Percentiles rank a stretch among this genome's conserved stretches.
These are phyloP conservation scores for Halocynthia aurantium DNA, from an alignment of 23 tunicate species.

Conservation along the genomic window DNA sequence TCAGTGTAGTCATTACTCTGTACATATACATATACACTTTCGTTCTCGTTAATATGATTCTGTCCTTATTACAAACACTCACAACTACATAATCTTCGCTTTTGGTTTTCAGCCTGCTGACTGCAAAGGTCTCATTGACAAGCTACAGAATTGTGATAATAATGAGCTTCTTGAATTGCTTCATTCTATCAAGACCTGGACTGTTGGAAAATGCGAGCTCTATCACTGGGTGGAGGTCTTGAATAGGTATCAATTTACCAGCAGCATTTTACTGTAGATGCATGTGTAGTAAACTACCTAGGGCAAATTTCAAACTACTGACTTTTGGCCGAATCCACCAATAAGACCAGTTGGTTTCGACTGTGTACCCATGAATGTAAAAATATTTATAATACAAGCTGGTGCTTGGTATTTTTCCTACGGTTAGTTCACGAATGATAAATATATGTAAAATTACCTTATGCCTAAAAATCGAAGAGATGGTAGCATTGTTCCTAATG, in stretches of 20 bases:
- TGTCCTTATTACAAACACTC: background rate
- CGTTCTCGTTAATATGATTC: background rate
- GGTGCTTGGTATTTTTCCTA: too few species aligned
- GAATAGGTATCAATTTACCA: constrained; percentile 37
- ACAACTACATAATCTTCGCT: background rate
- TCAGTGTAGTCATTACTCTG: too few species aligned
- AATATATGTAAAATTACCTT: too few species aligned
- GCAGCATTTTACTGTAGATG: too few species aligned
- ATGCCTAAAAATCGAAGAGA: too few species aligned
- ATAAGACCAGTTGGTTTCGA: too few species aligned
- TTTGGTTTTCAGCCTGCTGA: constrained; percentile 74
- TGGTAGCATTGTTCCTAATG: background rate
- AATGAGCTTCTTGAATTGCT: constrained; percentile 48
- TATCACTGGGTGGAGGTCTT: constrained; percentile 96
- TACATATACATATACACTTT: background rate
- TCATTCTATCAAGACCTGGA: constrained; percentile 49
- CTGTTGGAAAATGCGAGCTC: constrained; percentile 96
- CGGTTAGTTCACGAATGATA: too few species aligned
- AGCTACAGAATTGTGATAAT: constrained; percentile 44
- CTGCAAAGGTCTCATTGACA: constrained; percentile 76
- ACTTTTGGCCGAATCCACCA: too few species aligned
- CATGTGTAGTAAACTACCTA: too few species aligned
- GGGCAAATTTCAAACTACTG: too few species aligned
- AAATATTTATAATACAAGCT: too few species aligned
- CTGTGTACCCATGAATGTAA: too few species aligned